These are phyloP conservation scores for Sceloporus undulatus DNA, from an alignment of 2,113 vertebrate genomes.

Conservation along the genomic window DNA sequence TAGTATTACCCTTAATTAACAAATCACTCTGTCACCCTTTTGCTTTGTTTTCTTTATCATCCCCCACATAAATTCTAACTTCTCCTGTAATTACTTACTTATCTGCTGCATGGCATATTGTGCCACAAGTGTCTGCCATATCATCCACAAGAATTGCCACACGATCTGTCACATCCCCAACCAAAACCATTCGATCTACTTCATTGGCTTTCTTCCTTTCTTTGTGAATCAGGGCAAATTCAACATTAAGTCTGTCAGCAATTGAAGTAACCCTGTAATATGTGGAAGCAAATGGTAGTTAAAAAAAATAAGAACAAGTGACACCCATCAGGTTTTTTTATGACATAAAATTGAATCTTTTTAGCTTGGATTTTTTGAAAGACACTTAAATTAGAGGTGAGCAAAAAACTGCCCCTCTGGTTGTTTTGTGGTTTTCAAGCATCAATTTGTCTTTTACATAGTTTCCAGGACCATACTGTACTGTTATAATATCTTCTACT, in stretches of 20 bases:
- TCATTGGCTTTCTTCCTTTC: constrained; percentile 96
- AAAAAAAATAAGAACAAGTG: not conserved
- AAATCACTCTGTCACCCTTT: not conserved
- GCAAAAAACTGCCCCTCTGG: no score
- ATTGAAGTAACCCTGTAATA: constrained; percentile 91
- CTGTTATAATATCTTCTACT: no score
- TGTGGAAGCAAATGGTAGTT: constrained; percentile 2
- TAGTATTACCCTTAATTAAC: not conserved
- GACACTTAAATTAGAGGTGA: not conserved
- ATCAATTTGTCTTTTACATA: no score
- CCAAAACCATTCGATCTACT: constrained; percentile 96
- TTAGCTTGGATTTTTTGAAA: not conserved
- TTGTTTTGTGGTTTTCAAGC: no score
- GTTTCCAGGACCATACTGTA: no score
- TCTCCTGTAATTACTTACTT: constrained; percentile 79
- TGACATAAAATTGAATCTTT: not conserved
- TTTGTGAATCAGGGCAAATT: constrained; percentile 96
- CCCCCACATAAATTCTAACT: not conserved
- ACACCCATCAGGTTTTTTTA: not conserved
- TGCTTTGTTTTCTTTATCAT: not conserved
- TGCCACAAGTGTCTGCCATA: constrained; percentile 97
- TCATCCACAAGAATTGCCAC: constrained; percentile 95
- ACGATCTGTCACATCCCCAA: constrained; percentile 92
- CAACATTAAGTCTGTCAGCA: constrained; percentile 93
- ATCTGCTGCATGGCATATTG: constrained; percentile 93